These are phyloP conservation scores for Drosophila trichaetosa DNA, from an alignment of 2,888 invertebrate genomes.

Conservation along the genomic window DNA sequence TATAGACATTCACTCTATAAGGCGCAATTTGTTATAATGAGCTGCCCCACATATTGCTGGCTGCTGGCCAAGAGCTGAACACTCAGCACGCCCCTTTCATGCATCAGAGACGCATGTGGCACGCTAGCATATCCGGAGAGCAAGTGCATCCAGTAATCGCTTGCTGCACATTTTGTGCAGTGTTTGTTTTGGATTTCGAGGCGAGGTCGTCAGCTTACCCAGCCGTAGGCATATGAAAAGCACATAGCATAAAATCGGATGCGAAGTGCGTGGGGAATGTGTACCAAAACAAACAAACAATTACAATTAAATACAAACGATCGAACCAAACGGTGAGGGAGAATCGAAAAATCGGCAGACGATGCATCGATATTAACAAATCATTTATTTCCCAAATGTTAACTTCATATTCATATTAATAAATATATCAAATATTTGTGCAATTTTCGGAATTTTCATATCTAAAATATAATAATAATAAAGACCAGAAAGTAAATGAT, in stretches of 20 bases:
- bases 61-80: conserved; percentile 34
- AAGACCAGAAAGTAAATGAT: not conserved
- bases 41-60: conserved; percentile 46
- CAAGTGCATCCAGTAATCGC: conserved; percentile 38
- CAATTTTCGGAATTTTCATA: not conserved
- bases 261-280: conserved; percentile 25
- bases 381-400: not conserved
- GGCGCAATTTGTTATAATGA: conserved; percentile 24
- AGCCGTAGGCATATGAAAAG: conserved; percentile 21
- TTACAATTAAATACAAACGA: conserved; percentile 21
- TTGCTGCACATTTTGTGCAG: conserved; percentile 12
- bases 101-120: conserved; percentile 31
- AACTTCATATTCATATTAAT: not conserved
- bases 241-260: conserved; percentile 20
- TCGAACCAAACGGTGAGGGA: too few species aligned
- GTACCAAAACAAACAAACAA: conserved; percentile 26
- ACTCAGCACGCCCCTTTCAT: conserved; percentile 23
- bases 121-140: conserved; percentile 16
- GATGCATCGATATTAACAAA: not conserved
- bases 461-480: not conserved
- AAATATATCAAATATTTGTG: not conserved
- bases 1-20: not conserved
- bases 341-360: not conserved
- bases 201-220: conserved; percentile 44
- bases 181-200: conserved; percentile 22